Evolutionary conservation across 2,888 invertebrate species (phyloP), one percentile per base, ranked within the genome.

Genomic region (Brachypalpus laphriformis): DNA sequence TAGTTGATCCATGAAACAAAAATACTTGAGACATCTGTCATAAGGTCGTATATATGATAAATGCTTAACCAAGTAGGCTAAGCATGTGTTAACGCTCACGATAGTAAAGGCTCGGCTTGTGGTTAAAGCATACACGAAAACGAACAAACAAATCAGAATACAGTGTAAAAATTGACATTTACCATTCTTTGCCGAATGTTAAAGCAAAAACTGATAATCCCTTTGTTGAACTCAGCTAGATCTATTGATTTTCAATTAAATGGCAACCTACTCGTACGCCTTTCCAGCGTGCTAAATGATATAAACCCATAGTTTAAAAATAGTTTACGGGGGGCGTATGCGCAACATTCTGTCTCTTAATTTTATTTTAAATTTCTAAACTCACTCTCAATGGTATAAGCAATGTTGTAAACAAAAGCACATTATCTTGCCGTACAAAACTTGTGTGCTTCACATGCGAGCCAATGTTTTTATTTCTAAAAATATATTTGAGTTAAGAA

Each of bases 321-420:
- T 68, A 63, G 54, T 8, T 47, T 47, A 16, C 31, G 45, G 5
- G 45, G 5, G 66, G 66, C 51, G 70, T 76, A 57, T 76, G 63
- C 63, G 63, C 47, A 65, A 65, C 28, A 37, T 56, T 68, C 45
- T 51, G 40, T 16, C n/a, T 3, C 9, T 47, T 34, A 0, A 11
- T 31, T 45, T 59, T 40, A 14, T 31, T 18, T 11, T n/a, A 8
- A 9, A 45, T 28, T 45, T 20, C 28, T 5, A 34, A 9, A 34
- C 11, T 34, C 3, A 9, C 34, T 34, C 34, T 34, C 1, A 34
- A 9, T 11, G 9, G 9, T 3, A 34, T 34, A 34, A 34, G 9
- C 34, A 34, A 34, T 34, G 9, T 40, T 57, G 42, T 76, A 82
- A 82, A 82, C 76, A 81, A 74, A 34, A 68, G 59, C 74, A 68